Evolutionary conservation across 2,888 invertebrate genomes (phyloP), one percentile per base, ranked within the genome.

Genomic region (Polyploca ridens): DNA sequence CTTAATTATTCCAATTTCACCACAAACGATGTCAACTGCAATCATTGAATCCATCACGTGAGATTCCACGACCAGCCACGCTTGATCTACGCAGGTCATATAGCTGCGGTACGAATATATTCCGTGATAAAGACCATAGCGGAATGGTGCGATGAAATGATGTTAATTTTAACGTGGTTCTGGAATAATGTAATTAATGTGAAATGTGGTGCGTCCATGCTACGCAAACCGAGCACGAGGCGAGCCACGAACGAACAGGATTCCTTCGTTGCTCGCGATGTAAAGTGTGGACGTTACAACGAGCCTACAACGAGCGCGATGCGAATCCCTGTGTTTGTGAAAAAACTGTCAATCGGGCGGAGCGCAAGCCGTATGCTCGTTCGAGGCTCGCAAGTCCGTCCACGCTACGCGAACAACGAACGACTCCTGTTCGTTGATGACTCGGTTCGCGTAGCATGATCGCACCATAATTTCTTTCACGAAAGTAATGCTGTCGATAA

Each of bases 21-120:
- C 78, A 63, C 80, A 80, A 82, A 79, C 80, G 75, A 81, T 76
- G 84, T 84, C 83, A 80, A 76, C 79, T 82, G 81, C 82, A 82
- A 79, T 85, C 77, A 81, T 79, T 83, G 73, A 77, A 81, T 81
- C 74, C 82, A 76, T 82, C 77, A 78, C 77, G 74, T 71, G 72
- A 71, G 68, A 19, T 49, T 59, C 62, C 65, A 64, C 58, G 64
- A 69, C 81, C 73, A 71, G 58, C 61, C 61, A 57, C 58, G 19
- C 63, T 62, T 62, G 82, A 71, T 49, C 79, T 69, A 64, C 54
- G 67, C 58, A 64, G 63, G 0, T n/a, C 57, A 41, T 44, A 62
- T 67, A 68, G 63, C 60, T 63, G 4, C 61, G 16, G 41, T 60
- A 38, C 33, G 14, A 35, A 14, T 35, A 13, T 16, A 41, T 16